These are phyloP conservation scores for Ceratina australensis DNA, from an alignment of 1,140 invertebrate genomes.

Conservation along the genomic window DNA sequence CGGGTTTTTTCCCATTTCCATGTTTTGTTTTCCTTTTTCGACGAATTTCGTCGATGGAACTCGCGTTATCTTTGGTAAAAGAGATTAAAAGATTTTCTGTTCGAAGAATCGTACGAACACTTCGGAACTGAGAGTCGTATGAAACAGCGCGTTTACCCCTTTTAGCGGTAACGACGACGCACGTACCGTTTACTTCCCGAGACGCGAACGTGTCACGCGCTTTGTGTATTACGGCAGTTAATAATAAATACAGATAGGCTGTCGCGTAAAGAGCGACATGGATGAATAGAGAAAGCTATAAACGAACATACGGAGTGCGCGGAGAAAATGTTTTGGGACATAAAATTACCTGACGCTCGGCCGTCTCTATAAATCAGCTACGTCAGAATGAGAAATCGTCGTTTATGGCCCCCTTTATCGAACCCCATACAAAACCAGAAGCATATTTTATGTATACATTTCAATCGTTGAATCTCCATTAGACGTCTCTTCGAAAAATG, in stretches of 20 bases:
- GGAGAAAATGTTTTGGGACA: slow-evolving; percentile 16
- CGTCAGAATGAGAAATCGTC: slow-evolving; percentile 30
- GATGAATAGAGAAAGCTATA: slow-evolving; percentile 7
- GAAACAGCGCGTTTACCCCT: too few species aligned
- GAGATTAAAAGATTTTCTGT: too few species aligned
- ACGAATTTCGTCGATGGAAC: neutral
- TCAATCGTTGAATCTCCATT: neutral
- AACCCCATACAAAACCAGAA: neutral
- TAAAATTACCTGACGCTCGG: slow-evolving; percentile 11
- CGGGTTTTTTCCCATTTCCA: neutral
- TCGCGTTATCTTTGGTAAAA: neutral
- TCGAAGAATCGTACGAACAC: too few species aligned
- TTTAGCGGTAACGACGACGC: too few species aligned
- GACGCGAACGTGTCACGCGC: neutral
- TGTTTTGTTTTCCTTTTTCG: neutral
- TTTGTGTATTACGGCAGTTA: neutral
- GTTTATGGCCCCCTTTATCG: neutral
- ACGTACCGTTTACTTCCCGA: too few species aligned
- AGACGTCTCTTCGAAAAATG: too few species aligned
- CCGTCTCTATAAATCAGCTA: slow-evolving; percentile 26
- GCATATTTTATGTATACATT: neutral
- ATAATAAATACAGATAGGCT: slow-evolving; percentile 17
- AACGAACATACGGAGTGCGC: neutral
- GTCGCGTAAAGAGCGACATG: slow-evolving; percentile 9
- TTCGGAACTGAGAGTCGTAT: too few species aligned